phyloP scores from a whole-genome alignment of 92 coral and sea anemone species.

The Palythoa grandiflora region DNA sequence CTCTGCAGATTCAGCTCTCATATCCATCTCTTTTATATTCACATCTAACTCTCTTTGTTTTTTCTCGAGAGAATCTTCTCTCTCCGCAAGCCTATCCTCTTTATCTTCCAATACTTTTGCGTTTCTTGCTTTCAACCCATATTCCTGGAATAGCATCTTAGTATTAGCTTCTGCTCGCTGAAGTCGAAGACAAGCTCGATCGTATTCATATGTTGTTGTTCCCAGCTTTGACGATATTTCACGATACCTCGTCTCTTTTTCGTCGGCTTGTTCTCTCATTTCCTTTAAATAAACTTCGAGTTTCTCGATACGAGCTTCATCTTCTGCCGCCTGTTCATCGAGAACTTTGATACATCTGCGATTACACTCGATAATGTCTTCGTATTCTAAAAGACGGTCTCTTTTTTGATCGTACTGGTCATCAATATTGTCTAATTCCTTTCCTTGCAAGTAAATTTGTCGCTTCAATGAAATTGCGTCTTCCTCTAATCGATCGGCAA shows the following conservation, averaged over 20 bases:
- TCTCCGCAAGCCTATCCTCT: constrained; percentile 78
- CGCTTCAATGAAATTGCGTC: constrained; percentile 54
- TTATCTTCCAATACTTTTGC: constrained; percentile 68
- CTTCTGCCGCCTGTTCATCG: constrained; percentile 67
- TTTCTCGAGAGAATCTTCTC: constrained; percentile 69
- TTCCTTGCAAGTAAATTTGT: constrained; percentile 38
- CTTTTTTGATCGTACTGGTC: constrained; percentile 55
- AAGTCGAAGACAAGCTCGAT: constrained; percentile 50
- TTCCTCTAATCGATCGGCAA: constrained; percentile 60
- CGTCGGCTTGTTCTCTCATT: constrained; percentile 59
- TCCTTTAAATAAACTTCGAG: constrained; percentile 67
- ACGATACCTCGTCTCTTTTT: constrained; percentile 65
- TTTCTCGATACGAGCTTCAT: constrained; percentile 62
- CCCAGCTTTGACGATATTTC: constrained; percentile 68
- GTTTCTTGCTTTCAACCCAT: constrained; percentile 72
- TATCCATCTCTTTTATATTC: constrained; percentile 53
- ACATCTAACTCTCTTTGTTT: constrained; percentile 57
- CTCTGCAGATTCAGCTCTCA: constrained; percentile 76
- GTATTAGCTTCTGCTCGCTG: constrained; percentile 50
- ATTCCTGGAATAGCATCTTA: constrained; percentile 55
- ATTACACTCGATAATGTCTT: constrained; percentile 62
- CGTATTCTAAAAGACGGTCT: constrained; percentile 23
- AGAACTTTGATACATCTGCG: constrained; percentile 59
- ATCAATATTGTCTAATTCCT: constrained; percentile 56
- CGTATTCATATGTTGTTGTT: constrained; percentile 50